Base-by-base conservation (phyloP, 1,140 invertebrate genomes). In the Trachymyrmex septentrionalis region DNA sequence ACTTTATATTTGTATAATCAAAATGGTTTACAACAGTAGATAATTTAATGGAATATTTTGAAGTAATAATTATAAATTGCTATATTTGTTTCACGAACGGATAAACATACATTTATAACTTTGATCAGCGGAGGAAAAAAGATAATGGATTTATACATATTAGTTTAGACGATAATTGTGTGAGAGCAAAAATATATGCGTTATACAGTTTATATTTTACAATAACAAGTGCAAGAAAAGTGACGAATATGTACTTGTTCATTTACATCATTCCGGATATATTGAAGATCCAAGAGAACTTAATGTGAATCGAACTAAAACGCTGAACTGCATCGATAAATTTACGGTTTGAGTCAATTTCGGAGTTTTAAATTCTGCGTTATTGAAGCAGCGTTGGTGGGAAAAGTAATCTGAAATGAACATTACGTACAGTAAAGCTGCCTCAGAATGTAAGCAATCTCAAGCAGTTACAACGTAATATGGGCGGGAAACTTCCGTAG, bases 371-470 rank as follows among this genome's bases (percentile, higher is more conserved):
- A 85, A 78, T 85, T 78, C 30, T 57, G 48, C 75, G 50, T 85
- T 85, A 78, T 78, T 85, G 82, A 34, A 66, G 34, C 16, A 66
- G 34, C 44, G 57, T 77, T 30, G 44, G 24, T 19, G 6, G 24
- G 61, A 66, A 78, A 67, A 57, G 69, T 84, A 71, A 38, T 76
- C 59, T 66, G 61, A 78, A 78, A 61, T 55, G 59, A 78, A 64
- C 61, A 66, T 78, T 85, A 85, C 72, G 61, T 64, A 48, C 6
- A 78, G 64, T 57, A 85, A 85, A 85, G 80, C 57, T 55, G 14
- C 67, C 9, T 84, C 38, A 75, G 80, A 84, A 84, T 84, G 69
- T 84, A 84, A 73, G 80, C 80, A 84, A 75, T 84, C 72, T 73
- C 69, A 61, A 73, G 69, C 69, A 84, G 55, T 72, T 84, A 75